Evolutionary conservation across 2,113 vertebrate species (phyloP).

Genomic region (Conger conger): DNA sequence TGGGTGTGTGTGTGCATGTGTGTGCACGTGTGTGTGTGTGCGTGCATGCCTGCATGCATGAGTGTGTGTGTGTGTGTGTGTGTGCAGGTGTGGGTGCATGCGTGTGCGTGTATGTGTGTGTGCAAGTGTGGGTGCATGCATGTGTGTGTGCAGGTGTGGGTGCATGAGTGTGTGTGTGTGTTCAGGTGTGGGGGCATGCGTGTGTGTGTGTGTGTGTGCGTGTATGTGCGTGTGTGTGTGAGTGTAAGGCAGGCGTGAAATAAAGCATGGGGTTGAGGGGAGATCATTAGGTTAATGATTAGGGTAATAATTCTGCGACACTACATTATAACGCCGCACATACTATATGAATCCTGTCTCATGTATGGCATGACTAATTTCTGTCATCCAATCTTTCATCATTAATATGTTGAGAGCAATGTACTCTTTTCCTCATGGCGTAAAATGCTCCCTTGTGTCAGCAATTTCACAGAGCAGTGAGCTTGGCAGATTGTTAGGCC

Average conservation of each 20-base stretch:
- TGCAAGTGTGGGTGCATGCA: no score
- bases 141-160: no score
- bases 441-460: slow-evolving; percentile 25
- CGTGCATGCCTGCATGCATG: no score
- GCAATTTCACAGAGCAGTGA: slow-evolving; percentile 32
- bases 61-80: no score
- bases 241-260: neutral
- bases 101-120: no score
- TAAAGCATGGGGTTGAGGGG: neutral
- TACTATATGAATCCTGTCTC: neutral
- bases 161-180: no score
- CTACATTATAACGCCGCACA: slow-evolving; percentile 12
- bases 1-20: no score
- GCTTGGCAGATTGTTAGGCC: neutral
- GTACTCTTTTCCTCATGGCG: neutral
- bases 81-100: no score
- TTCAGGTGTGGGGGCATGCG: no score
- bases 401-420: slow-evolving; percentile 17
- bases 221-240: neutral
- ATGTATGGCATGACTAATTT: slow-evolving; percentile 28
- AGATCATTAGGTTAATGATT: neutral
- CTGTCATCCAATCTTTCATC: slow-evolving; percentile 36
- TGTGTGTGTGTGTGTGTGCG: no score
- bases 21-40: no score
- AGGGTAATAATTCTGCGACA: neutral